Conservation (phyloP, 2,113 vertebrate species). For the Trachemys scripta region DNA sequence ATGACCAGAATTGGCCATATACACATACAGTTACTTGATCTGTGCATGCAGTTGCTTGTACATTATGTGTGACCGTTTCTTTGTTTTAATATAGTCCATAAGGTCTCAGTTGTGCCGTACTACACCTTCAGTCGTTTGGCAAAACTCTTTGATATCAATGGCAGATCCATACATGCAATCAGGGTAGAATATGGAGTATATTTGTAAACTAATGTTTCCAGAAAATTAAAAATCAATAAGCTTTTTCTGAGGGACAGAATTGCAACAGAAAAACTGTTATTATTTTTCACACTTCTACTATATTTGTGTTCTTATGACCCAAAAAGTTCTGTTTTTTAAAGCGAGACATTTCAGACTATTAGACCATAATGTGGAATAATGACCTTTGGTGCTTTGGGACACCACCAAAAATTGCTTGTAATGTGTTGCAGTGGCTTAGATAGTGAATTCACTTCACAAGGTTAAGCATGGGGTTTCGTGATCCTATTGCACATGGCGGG, state of each 20-base stretch:
- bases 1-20: background rate
- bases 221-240: background rate
- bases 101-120: background rate
- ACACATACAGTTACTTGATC: background rate
- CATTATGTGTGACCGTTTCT: background rate
- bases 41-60: background rate
- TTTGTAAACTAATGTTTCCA: background rate
- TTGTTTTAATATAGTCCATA: background rate
- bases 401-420: background rate
- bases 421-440: background rate
- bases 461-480: background rate
- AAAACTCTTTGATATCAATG: background rate
- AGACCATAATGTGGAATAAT: slow-evolving; percentile 28
- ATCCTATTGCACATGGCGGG: background rate
- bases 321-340: background rate
- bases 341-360: slow-evolving; percentile 25
- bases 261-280: background rate
- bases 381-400: slow-evolving; percentile 12
- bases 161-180: no score
- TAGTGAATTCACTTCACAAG: background rate
- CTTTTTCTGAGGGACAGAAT: background rate
- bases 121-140: background rate
- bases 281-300: background rate
- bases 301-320: background rate
- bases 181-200: background rate